Evolutionary conservation across 2,797 vertebrate genomes (phyloP), one percentile per base, ranked within the genome.

Genomic region (Sardinella longiceps): DNA sequence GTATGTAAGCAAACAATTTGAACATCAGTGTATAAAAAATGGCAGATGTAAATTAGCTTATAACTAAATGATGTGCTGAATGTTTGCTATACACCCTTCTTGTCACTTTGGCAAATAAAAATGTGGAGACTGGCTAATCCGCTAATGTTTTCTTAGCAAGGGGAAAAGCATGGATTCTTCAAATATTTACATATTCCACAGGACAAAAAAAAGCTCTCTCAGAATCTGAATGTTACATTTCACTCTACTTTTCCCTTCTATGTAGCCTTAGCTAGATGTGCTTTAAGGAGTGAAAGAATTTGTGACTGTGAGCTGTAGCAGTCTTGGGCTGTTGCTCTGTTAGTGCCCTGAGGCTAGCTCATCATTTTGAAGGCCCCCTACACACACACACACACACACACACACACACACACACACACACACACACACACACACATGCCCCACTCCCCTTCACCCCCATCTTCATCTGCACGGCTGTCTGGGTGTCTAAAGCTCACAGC

Each of bases 41-140:
- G 70, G 43, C 37, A 77, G 37, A 43, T 37, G 37, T 77, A 43
- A 77, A 39, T 43, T 77, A 43, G 20, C 37, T 43, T 77, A 43
- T 33, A 77, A 18, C 37, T 77, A 39, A 77, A 77, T 77, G 18
- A 43, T 77, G 70, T 77, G 70, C 37, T 43, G 33, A 20, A 20
- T 77, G 37, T 43, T 77, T 77, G 18, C 70, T 77, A 5, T 43
- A 6, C 33, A 77, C 33, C 39, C 28, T 70, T 15, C 66, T 70
- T 33, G 30, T 70, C 66, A 37, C 66, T 37, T 70, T 70, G 37
- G 70, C 37, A 77, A 20, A 77, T 43, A 77, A 39, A 74, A 77
- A 77, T 77, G 3, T 37, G 15, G 43, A 43, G 18, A 23, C 12
- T 20, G 43, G 28, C 70, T 43, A 77, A 43, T 18, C 70, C 15